These are phyloP conservation scores for Nezara viridula DNA, from an alignment of 2,888 invertebrate genomes.

Conservation along the genomic window DNA sequence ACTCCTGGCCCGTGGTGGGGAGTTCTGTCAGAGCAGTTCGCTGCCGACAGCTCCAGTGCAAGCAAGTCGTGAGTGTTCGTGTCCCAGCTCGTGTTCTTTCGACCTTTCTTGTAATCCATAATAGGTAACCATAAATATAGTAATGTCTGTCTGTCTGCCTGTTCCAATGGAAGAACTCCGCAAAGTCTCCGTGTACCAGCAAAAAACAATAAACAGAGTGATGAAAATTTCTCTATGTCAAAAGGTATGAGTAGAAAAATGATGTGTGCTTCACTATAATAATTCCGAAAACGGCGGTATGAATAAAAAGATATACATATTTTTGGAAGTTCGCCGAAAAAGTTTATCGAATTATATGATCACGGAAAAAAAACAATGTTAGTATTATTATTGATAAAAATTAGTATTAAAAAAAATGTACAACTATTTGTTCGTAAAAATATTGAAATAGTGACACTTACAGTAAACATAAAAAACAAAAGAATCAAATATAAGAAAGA, in stretches of 20 bases:
- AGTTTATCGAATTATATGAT: no score
- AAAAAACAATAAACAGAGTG: neutral
- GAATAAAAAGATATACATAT: no score
- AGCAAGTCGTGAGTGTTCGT: conserved; percentile 28
- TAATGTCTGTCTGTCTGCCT: neutral
- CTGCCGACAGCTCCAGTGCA: conserved; percentile 4
- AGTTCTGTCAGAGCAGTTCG: neutral
- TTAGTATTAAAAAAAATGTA: no score
- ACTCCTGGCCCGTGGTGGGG: neutral
- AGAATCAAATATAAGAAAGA: no score
- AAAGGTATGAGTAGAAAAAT: neutral
- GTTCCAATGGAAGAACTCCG: conserved; percentile 4
- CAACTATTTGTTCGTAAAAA: no score
- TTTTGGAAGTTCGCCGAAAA: no score
- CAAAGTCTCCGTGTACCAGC: neutral
- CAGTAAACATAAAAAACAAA: no score
- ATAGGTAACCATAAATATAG: conserved; percentile 2
- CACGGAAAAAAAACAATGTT: no score
- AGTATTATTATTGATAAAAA: no score
- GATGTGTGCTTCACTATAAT: neutral
- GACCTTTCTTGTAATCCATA: neutral
- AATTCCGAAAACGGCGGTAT: no score
- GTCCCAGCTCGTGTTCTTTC: neutral
- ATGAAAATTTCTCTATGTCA: neutral
- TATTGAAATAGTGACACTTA: no score